phyloP scores from a whole-genome alignment of 2,797 vertebrate species.

The Varecia variegata region DNA sequence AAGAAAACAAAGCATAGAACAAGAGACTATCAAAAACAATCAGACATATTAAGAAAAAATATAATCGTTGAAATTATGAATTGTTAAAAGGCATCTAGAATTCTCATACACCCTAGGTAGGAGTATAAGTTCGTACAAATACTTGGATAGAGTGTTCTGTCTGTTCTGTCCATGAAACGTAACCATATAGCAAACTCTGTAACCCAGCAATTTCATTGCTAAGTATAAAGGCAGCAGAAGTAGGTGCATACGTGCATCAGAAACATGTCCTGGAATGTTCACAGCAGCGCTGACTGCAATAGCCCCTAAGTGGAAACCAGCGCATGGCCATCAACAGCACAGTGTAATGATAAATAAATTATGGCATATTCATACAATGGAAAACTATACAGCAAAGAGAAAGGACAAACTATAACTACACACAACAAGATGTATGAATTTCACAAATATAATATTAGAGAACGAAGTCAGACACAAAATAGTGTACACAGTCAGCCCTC shows the following conservation, averaged over 20 bases:
- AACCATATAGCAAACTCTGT: neutral
- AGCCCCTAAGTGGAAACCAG: neutral
- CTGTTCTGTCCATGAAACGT: neutral
- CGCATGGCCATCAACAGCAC: neutral
- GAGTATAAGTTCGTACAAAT: neutral
- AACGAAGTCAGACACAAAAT: neutral
- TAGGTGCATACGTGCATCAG: neutral
- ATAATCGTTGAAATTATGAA: neutral
- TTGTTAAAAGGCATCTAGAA: neutral
- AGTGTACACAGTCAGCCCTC: neutral
- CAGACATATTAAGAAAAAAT: neutral
- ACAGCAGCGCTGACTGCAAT: neutral
- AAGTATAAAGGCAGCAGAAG: neutral
- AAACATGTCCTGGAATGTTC: neutral
- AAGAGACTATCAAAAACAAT: neutral
- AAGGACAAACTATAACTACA: neutral
- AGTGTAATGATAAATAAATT: neutral
- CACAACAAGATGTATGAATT: neutral
- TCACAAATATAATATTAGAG: neutral
- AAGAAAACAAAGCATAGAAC: neutral
- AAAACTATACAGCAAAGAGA: neutral
- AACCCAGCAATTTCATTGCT: neutral
- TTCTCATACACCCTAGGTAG: neutral
- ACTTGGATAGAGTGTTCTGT: neutral
- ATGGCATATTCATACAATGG: neutral